Evolutionary conservation across 35 echinoderm and acorn worm genomes (phyloP).

Genomic region (Holothuria glaberrima): DNA sequence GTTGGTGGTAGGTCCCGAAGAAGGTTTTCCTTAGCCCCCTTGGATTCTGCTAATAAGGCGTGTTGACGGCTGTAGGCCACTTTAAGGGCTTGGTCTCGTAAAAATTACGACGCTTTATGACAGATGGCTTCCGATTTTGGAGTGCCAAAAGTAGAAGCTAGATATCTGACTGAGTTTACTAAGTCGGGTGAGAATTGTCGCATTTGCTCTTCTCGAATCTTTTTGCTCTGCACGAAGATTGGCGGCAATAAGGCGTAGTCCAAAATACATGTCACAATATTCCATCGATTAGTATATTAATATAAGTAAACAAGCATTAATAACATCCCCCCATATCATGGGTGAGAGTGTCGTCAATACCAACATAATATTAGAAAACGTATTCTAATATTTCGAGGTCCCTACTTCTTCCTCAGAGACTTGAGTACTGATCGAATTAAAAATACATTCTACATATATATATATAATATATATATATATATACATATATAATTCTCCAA

Average conservation of each 20-base stretch:
- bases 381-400: too few species aligned
- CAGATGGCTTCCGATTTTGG: slow-evolving; percentile 18
- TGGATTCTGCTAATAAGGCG: neutral
- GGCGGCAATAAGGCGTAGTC: neutral
- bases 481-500: too few species aligned
- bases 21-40: neutral
- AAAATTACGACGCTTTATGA: neutral
- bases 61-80: neutral
- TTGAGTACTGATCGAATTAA: too few species aligned
- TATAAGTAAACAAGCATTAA: neutral
- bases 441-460: too few species aligned
- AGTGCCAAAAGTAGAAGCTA: neutral
- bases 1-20: neutral
- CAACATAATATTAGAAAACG: too few species aligned
- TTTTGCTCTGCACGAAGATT: neutral
- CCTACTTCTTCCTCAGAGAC: too few species aligned
- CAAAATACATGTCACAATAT: neutral
- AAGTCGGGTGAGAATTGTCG: neutral
- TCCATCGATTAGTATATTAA: neutral
- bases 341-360: too few species aligned
- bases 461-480: too few species aligned
- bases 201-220: neutral
- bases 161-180: neutral
- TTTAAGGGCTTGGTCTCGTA: neutral
- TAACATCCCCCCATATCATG: neutral